Conservation (phyloP, 1,140 invertebrate species). For the Bicyclus anynana region DNA sequence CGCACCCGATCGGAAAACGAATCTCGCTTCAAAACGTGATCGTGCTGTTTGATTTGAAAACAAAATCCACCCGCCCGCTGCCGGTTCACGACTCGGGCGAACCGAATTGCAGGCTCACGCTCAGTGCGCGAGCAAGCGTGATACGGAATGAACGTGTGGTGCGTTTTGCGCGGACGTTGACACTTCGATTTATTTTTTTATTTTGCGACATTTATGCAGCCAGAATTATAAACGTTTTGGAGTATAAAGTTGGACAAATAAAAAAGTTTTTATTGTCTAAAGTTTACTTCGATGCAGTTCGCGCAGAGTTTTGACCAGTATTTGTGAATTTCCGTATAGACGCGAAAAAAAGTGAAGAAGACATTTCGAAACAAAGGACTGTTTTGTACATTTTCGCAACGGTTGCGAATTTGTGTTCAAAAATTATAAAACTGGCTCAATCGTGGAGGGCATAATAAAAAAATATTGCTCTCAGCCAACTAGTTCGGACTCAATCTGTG, state of each 20-base stretch:
- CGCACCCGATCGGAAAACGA: slow-evolving; percentile 58
- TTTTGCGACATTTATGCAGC: slow-evolving; percentile 65
- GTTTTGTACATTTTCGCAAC: slow-evolving; percentile 76
- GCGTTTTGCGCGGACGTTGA: slow-evolving; percentile 74
- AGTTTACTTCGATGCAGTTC: slow-evolving; percentile 60
- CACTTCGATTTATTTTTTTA: slow-evolving; percentile 66
- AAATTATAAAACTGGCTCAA: slow-evolving; percentile 57
- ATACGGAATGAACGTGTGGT: slow-evolving; percentile 76
- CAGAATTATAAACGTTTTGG: slow-evolving; percentile 62
- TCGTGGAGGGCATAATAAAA: slow-evolving; percentile 53
- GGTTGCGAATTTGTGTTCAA: slow-evolving; percentile 76
- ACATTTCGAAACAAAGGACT: slow-evolving; percentile 72
- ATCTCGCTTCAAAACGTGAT: slow-evolving; percentile 72
- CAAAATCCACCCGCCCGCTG: slow-evolving; percentile 67
- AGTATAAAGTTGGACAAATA: slow-evolving; percentile 62
- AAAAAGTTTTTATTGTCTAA: slow-evolving; percentile 59
- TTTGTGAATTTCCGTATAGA: slow-evolving; percentile 75
- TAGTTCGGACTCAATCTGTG: slow-evolving; percentile 68
- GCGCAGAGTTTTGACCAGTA: slow-evolving; percentile 70
- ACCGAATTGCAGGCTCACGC: slow-evolving; percentile 51
- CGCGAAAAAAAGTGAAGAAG: slow-evolving; percentile 67
- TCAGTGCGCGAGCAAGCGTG: slow-evolving; percentile 74
- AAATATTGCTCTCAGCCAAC: slow-evolving; percentile 57
- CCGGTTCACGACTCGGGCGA: slow-evolving; percentile 54
- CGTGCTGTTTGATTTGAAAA: slow-evolving; percentile 74